Percentiles rank a stretch among this genome's conserved stretches.
These are phyloP conservation scores for Cantharis rufa DNA, from an alignment of 2,888 invertebrate genomes.

Conservation along the genomic window DNA sequence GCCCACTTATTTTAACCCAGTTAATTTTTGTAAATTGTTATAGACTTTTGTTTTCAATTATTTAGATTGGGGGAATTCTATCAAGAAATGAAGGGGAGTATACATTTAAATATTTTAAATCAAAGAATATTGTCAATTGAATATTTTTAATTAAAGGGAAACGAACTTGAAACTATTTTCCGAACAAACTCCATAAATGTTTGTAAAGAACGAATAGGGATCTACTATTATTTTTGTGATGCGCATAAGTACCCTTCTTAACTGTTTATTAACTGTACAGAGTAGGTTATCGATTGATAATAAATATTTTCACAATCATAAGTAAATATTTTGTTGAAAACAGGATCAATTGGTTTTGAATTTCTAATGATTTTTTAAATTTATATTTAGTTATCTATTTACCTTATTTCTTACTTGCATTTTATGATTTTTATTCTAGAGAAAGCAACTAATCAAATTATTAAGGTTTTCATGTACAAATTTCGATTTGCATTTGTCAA, in stretches of 20 bases:
- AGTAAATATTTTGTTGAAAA: background rate
- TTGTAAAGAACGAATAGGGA: background rate
- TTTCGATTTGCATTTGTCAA: background rate
- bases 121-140: too few species aligned
- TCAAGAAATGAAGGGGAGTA: too few species aligned
- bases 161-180: background rate
- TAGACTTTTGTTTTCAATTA: background rate
- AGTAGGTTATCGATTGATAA: background rate
- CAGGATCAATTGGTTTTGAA: background rate
- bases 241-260: background rate
- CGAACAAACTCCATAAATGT: background rate
- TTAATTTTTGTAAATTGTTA: background rate
- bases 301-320: background rate
- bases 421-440: background rate
- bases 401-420: background rate
- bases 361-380: background rate
- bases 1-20: background rate
- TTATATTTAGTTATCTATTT: background rate
- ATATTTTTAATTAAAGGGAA: too few species aligned
- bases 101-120: too few species aligned
- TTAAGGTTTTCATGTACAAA: background rate
- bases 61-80: too few species aligned
- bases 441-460: background rate
- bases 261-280: background rate
- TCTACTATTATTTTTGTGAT: background rate